Evolutionary conservation across 1,140 invertebrate species (phyloP).

Genomic region (Belonocnema kinseyi): DNA sequence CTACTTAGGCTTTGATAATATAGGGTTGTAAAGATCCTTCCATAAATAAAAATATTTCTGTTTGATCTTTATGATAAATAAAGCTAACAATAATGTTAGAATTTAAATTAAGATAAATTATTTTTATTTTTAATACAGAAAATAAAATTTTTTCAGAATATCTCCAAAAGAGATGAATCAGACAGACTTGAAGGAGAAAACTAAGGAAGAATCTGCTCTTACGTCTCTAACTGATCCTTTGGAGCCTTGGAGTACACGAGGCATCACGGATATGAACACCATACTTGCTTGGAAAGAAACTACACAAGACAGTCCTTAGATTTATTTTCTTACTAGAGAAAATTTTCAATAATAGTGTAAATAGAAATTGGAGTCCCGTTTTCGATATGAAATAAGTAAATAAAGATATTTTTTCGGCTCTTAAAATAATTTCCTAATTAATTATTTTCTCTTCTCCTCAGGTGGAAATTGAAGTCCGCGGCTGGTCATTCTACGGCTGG

Average conservation of each 20-base stretch:
- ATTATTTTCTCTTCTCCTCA: too few relatives aligned
- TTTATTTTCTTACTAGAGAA: background rate
- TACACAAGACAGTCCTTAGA: slow-evolving; percentile 69
- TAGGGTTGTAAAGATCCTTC: too few relatives aligned
- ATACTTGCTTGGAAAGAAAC: slow-evolving; percentile 80
- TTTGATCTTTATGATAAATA: background rate
- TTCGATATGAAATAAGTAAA: background rate
- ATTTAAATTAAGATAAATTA: background rate
- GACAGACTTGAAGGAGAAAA: slow-evolving; percentile 52
- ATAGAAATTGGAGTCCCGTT: background rate
- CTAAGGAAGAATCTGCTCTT: slow-evolving; percentile 50
- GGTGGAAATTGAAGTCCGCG: too few relatives aligned
- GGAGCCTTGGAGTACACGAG: slow-evolving; percentile 84
- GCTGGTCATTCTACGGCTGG: too few relatives aligned
- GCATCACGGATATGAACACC: slow-evolving; percentile 83
- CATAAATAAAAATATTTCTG: too few relatives aligned
- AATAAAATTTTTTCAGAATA: slow-evolving; percentile 65
- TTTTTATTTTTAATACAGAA: background rate
- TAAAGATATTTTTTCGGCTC: background rate
- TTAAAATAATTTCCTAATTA: too few relatives aligned
- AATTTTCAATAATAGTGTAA: background rate
- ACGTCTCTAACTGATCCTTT: slow-evolving; percentile 79
- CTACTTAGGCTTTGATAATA: background rate
- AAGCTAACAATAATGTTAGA: background rate
- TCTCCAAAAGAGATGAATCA: slow-evolving; percentile 63